Base-by-base conservation (phyloP, 2,888 invertebrate species). In the Spatulosminthurus flaviceps region DNA sequence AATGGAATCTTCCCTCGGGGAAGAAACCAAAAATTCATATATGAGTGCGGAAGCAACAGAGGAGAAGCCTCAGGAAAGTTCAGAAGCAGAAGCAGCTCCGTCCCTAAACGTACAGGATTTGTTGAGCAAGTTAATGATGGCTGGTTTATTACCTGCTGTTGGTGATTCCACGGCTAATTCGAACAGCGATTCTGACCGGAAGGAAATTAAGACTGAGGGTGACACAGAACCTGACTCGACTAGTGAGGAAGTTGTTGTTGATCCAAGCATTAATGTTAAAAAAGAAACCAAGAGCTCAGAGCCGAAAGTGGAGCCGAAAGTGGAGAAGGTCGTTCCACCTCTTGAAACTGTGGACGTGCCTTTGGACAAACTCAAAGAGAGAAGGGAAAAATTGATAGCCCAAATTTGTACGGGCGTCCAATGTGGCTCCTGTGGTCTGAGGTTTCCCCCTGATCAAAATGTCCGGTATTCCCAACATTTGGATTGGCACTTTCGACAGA, bases 401-500 rank as follows among this genome's bases (percentile, higher is more conserved):
- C 82, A 81, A 9, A 88, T 97, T 28, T 97, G 95, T 88, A 92
- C 92, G 79, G 98, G 98, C 64, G 94, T 96, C 91, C 98, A 97
- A 87, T 99, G 99, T 89, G 94, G 95, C 83, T 95, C 96, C 75
- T 99, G 99, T 89, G 98, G 98, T 42, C 92, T 95, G 81, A 91
- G 98, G 69, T 98, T 98, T 89, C 93, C 95, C 19, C 93, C 95
- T 0, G 95, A 95, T 88, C 93, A 94, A 87, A 95, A 94, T 11
- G 93, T 93, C 84, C 92, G 94, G 80, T 98, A 98, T 88, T 86
- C 88, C 86, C 95, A 95, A 87, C 99, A 99, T 89, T 91, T 98
- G 81, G 98, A 99, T 89, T 98, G 98, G 98, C 99, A 99, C 89
- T 98, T 98, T 89, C 89, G 96, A 0, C 95, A 96, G 88, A 98